Percentiles rank a stretch among this genome's conserved stretches.
Conservation (phyloP, 1,140 invertebrate genomes). For the Diorhabda carinulata region DNA sequence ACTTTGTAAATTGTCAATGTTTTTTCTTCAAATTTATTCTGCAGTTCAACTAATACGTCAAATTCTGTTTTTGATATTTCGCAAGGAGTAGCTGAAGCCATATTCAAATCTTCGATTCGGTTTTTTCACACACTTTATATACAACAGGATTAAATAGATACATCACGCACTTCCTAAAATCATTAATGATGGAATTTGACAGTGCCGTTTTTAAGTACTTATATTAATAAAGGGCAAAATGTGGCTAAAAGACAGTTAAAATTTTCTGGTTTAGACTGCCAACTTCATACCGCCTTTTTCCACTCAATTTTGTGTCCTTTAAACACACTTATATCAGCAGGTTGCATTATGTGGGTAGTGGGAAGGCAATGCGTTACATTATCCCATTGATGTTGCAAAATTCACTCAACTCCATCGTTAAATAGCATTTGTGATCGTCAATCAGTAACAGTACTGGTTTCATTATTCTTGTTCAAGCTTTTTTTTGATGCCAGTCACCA, state of each 20-base stretch:
- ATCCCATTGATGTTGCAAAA: constrained; percentile 46
- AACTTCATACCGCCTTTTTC: constrained; percentile 28
- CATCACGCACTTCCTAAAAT: constrained; percentile 39
- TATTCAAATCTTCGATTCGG: too few species aligned
- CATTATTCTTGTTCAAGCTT: constrained; percentile 34
- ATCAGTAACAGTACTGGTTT: constrained; percentile 37
- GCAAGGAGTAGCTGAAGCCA: too few species aligned
- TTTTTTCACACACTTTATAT: too few species aligned
- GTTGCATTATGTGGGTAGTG: constrained; percentile 48
- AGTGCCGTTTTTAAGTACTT: neutral
- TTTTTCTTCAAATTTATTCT: too few species aligned
- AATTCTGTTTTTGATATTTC: too few species aligned
- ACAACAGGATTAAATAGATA: constrained; percentile 6
- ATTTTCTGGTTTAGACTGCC: constrained; percentile 26
- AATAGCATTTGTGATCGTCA: constrained; percentile 48
- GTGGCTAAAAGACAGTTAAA: constrained; percentile 3
- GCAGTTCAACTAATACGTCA: too few species aligned
- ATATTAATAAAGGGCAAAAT: constrained; percentile 5
- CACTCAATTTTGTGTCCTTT: constrained; percentile 41
- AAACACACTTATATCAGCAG: constrained; percentile 46
- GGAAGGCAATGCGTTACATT: constrained; percentile 46
- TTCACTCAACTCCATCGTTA: constrained; percentile 41
- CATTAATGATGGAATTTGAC: constrained; percentile 36
- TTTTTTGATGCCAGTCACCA: constrained; percentile 28
- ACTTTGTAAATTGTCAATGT: too few species aligned